Conservation (phyloP, 2,113 vertebrate genomes). For the Noctilio leporinus region DNA sequence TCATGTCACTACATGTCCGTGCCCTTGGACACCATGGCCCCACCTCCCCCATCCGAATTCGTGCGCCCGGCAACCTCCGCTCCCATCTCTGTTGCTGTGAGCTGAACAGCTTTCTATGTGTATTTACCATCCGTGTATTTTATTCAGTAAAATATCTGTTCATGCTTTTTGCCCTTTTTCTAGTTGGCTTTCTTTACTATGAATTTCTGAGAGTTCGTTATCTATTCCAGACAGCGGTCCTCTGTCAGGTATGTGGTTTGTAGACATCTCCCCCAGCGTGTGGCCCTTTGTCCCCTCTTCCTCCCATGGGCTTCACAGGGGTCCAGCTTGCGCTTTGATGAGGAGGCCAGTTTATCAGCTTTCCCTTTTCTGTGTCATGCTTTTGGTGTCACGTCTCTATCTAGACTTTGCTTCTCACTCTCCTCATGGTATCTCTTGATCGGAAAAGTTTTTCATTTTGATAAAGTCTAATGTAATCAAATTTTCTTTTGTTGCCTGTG, state of each 20-base stretch:
- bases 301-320: neutral
- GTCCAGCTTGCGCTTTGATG: neutral
- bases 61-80: neutral
- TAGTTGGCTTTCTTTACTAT: neutral
- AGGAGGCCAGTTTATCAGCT: neutral
- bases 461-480: no score
- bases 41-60: neutral
- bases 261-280: neutral
- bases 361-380: neutral
- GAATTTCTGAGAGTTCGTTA: neutral
- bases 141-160: neutral
- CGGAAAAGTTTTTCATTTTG: no score
- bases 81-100: neutral
- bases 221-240: neutral
- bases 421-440: neutral
- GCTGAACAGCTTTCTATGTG: neutral
- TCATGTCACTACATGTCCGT: neutral
- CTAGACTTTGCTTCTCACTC: neutral
- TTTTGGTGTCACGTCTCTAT: neutral
- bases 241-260: no score
- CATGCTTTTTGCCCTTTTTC: neutral
- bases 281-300: neutral
- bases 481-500: neutral
- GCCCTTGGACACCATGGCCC: neutral
- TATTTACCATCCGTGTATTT: neutral